Percentiles rank a stretch among this genome's conserved stretches.
Conservation (phyloP, 2,113 vertebrate genomes). For the Patagioenas fasciata region DNA sequence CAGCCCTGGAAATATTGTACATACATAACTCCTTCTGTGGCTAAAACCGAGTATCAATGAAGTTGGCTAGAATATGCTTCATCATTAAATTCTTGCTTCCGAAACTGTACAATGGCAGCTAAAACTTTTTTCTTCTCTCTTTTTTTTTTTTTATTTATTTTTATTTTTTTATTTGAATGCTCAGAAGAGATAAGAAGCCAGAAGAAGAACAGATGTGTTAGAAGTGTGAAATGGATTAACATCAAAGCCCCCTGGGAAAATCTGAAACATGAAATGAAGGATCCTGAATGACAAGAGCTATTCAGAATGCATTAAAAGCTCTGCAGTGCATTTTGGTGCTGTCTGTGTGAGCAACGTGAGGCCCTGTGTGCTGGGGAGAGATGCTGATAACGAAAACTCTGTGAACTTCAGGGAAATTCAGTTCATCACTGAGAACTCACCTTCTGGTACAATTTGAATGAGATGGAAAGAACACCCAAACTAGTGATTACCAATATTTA, state of each 20-base stretch:
- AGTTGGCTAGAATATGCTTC: conserved; percentile 46
- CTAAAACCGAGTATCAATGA: conserved; percentile 47
- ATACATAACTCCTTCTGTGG: background rate
- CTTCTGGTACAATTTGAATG: conserved; percentile 17
- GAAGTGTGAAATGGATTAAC: conserved; percentile 83
- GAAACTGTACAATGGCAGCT: conserved; percentile 69
- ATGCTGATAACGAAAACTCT: conserved; percentile 55
- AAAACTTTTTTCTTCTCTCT: conserved; percentile 45
- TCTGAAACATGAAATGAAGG: conserved; percentile 79
- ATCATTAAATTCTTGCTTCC: conserved; percentile 69
- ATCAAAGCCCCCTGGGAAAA: conserved; percentile 81
- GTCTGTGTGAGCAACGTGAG: conserved; percentile 55
- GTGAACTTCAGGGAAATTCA: conserved; percentile 67
- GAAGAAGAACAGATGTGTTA: conserved; percentile 80
- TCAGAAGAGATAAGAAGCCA: conserved; percentile 77
- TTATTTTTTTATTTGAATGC: conserved; percentile 66
- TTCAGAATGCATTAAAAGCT: conserved; percentile 78
- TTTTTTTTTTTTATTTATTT: background rate
- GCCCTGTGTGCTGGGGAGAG: conserved; percentile 57
- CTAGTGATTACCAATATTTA: background rate
- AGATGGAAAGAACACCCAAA: conserved; percentile 28
- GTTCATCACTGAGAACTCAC: conserved; percentile 51
- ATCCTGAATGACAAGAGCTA: conserved; percentile 81
- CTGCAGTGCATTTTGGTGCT: conserved; percentile 68
- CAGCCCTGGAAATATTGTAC: background rate